Conservation (phyloP, 2,888 invertebrate species). For the Acrobasis suavella region DNA sequence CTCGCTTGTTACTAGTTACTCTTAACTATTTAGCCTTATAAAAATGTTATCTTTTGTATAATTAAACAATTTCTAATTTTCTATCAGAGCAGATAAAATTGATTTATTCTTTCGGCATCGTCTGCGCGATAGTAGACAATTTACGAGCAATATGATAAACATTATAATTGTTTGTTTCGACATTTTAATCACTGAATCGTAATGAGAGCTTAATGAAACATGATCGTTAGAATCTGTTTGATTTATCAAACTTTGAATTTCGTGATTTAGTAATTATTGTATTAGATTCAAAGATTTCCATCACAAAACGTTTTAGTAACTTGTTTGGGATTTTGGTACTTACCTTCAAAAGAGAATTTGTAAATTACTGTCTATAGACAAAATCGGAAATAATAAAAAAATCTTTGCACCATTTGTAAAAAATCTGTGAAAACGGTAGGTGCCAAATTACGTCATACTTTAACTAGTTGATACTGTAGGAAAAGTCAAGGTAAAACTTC, state of each 20-base stretch:
- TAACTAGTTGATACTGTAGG: no score
- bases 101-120: constrained; percentile 65
- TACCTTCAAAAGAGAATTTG: no score
- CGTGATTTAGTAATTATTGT: background rate
- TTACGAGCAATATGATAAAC: constrained; percentile 69
- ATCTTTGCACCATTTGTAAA: no score
- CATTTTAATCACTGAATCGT: constrained; percentile 42
- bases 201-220: constrained; percentile 34
- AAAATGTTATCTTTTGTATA: constrained; percentile 57
- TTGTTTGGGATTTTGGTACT: no score
- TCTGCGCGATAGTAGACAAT: constrained; percentile 61
- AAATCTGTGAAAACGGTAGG: no score
- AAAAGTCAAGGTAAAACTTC: no score
- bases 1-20: no score
- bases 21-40: constrained; percentile 10
- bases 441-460: no score
- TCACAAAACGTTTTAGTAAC: no score
- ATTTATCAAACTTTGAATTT: constrained; percentile 38
- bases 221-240: constrained; percentile 36
- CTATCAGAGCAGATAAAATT: constrained; percentile 67
- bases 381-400: no score
- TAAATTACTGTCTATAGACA: no score
- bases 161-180: constrained; percentile 59
- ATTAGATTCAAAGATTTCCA: background rate
- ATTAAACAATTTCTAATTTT: constrained; percentile 75